Evolutionary conservation across 2,888 invertebrate genomes (phyloP).

Genomic region (Lumbricus terrestris): DNA sequence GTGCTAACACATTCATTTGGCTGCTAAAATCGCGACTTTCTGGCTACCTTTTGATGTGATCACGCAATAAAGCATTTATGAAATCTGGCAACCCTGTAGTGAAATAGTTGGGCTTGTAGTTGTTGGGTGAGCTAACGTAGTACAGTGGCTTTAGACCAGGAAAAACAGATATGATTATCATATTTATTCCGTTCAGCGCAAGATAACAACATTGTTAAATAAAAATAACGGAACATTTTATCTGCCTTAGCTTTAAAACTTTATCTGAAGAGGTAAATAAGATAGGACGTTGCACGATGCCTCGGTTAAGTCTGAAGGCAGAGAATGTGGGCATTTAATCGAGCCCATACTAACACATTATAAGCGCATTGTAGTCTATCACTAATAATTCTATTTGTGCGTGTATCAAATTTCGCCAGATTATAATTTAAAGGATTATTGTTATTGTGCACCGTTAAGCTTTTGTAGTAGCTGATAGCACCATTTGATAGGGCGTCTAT

Average conservation of each 20-base stretch:
- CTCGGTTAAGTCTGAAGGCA: not conserved
- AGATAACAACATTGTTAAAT: constrained; percentile 3
- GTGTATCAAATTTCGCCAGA: not conserved
- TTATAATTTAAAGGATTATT: not conserved
- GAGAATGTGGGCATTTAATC: not conserved
- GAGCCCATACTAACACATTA: too few relatives aligned
- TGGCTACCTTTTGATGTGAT: too few relatives aligned
- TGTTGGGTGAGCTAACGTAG: not conserved
- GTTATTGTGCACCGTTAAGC: not conserved
- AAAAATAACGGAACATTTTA: not conserved
- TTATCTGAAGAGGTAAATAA: not conserved
- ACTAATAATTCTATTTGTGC: not conserved
- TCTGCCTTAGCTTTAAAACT: not conserved
- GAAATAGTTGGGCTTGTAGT: too few relatives aligned
- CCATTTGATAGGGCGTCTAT: not conserved
- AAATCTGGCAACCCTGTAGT: too few relatives aligned
- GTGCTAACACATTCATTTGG: too few relatives aligned
- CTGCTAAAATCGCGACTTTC: too few relatives aligned
- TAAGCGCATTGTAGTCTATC: not conserved
- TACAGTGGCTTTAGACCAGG: not conserved
- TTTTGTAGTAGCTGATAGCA: not conserved
- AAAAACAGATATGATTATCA: not conserved
- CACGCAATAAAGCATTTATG: too few relatives aligned
- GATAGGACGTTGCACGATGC: not conserved
- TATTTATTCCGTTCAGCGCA: not conserved